phyloP scores from a whole-genome alignment of 92 coral and sea anemone species.

The Siderastrea radians region DNA sequence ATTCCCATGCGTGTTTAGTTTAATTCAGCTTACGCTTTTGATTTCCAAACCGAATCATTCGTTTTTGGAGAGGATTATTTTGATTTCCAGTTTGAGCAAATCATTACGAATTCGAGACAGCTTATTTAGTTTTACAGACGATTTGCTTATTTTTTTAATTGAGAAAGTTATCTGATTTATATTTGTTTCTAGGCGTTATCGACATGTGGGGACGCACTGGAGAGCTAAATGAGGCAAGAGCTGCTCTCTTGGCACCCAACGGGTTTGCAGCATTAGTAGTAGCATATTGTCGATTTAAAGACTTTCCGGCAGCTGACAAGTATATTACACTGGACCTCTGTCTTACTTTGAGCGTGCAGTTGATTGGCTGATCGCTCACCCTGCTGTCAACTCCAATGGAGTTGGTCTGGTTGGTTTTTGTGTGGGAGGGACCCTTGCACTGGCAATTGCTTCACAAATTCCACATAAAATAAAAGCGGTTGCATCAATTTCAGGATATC shows the following conservation, averaged over 20 bases:
- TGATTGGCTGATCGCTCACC: constrained; percentile 35
- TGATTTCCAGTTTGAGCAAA: no score
- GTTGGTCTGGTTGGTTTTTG: constrained; percentile 40
- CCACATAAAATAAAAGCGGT: constrained; percentile 37
- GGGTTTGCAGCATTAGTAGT: constrained; percentile 34
- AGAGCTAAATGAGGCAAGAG: constrained; percentile 40
- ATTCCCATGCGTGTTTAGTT: no score
- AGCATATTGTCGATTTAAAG: constrained; percentile 28
- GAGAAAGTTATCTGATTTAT: background rate
- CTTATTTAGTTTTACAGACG: no score
- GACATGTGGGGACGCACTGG: constrained; percentile 45
- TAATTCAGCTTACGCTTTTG: no score
- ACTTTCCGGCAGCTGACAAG: constrained; percentile 6
- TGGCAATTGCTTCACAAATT: constrained; percentile 38
- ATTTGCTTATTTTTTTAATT: no score
- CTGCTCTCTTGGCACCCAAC: constrained; percentile 35
- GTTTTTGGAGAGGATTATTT: no score
- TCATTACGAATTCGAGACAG: no score
- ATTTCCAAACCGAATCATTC: no score
- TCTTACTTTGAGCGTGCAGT: constrained; percentile 40
- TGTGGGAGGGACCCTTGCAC: constrained; percentile 9
- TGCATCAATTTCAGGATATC: constrained; percentile 32
- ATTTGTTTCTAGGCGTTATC: constrained; percentile 12
- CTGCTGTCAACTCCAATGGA: constrained; percentile 11
- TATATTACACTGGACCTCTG: constrained; percentile 7